Conservation (phyloP, 2,888 invertebrate genomes). For the Drosophila robusta region DNA sequence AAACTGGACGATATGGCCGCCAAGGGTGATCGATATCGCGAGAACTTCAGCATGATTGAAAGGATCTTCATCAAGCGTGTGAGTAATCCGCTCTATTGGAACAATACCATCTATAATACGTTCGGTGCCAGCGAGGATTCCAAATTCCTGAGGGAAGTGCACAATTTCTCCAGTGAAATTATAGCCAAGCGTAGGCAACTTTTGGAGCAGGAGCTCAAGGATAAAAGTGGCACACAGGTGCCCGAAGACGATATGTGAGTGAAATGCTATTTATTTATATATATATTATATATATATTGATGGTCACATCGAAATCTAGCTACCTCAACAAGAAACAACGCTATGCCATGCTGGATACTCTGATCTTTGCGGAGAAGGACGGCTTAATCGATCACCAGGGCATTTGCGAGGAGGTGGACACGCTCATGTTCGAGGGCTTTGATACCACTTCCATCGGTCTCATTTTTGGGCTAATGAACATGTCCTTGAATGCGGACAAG, state of each 20-base stretch:
- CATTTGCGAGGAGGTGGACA: constrained; percentile 89
- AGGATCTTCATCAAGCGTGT: constrained; percentile 65
- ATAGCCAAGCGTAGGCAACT: constrained; percentile 73
- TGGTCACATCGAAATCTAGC: constrained; percentile 15
- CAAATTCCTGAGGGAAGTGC: constrained; percentile 60
- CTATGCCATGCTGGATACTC: constrained; percentile 79
- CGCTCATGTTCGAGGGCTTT: constrained; percentile 86
- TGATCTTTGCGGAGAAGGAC: constrained; percentile 73
- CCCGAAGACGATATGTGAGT: constrained; percentile 55
- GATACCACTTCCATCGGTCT: constrained; percentile 79
- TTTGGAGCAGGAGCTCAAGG: constrained; percentile 48
- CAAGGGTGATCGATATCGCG: constrained; percentile 75
- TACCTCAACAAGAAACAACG: constrained; percentile 68
- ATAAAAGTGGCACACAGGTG: neutral
- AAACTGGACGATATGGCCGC: constrained; percentile 74
- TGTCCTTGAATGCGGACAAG: constrained; percentile 66
- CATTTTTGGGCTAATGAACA: constrained; percentile 76
- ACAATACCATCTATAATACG: constrained; percentile 50
- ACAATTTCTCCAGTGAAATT: constrained; percentile 78
- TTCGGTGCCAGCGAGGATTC: constrained; percentile 55
- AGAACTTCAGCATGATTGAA: constrained; percentile 70
- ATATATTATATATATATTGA: neutral
- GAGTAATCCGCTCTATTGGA: constrained; percentile 66
- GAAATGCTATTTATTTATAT: too few species aligned
- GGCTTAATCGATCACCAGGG: constrained; percentile 83